A percentile compares a stretch with the other conserved stretches of the same genome.
These are phyloP conservation scores for Protonemura montana DNA, from an alignment of 2,888 invertebrate species.

Conservation along the genomic window DNA sequence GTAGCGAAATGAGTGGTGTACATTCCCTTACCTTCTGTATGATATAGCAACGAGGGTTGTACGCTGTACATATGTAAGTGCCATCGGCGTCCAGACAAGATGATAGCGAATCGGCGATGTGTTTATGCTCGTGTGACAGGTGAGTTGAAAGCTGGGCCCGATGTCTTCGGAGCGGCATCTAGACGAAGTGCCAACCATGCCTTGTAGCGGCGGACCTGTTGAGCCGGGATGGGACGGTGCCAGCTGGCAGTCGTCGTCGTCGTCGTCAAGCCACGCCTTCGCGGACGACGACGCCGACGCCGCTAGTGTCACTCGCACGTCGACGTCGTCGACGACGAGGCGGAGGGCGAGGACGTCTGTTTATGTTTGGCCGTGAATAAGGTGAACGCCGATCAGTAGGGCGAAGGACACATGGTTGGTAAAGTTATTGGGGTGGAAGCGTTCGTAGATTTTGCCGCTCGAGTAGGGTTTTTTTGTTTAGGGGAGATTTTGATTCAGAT, in stretches of 20 bases:
- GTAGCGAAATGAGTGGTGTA: slow-evolving; percentile 1
- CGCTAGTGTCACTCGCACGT: slow-evolving; percentile 14
- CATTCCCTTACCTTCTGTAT: slow-evolving; percentile 67
- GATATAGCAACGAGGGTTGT: slow-evolving; percentile 69
- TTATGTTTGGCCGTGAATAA: not conserved
- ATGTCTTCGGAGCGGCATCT: slow-evolving; percentile 48
- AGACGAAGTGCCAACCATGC: slow-evolving; percentile 61
- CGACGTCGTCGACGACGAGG: not conserved
- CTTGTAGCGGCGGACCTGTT: slow-evolving; percentile 20
- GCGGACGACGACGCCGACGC: not conserved
- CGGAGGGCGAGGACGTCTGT: not conserved
- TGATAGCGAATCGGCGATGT: slow-evolving; percentile 51
- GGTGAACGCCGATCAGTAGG: too few species aligned
- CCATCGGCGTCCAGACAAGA: slow-evolving; percentile 65
- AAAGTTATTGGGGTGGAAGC: too few species aligned
- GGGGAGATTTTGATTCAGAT: too few species aligned
- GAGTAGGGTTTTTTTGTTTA: too few species aligned
- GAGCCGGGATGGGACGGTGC: slow-evolving; percentile 29
- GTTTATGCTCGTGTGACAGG: slow-evolving; percentile 52
- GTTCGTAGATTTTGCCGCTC: too few species aligned
- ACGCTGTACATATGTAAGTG: slow-evolving; percentile 69
- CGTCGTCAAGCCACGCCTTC: not conserved
- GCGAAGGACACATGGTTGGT: too few species aligned
- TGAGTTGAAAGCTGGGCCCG: slow-evolving; percentile 54
- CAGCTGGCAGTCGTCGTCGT: slow-evolving; percentile 32